A percentile compares a stretch with the other conserved stretches of the same genome.
Evolutionary conservation across 2,888 invertebrate species (phyloP).

Genomic region (Timema podura): DNA sequence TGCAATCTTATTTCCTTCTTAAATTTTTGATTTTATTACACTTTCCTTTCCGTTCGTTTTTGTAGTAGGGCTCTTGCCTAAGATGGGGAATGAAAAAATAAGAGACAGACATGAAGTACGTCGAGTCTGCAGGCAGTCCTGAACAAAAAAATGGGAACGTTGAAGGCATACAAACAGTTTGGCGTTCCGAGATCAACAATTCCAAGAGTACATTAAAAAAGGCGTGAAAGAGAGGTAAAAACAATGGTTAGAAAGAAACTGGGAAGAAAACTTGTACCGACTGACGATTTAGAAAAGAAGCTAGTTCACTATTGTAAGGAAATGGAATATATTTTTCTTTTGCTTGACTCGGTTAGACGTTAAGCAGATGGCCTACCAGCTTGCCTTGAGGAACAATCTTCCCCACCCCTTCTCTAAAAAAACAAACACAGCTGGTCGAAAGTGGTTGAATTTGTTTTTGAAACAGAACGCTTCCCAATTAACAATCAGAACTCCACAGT

Average conservation of each 20-base stretch:
- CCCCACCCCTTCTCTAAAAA: slow-evolving; percentile 11
- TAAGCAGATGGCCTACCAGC: slow-evolving; percentile 2
- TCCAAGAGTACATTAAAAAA: slow-evolving; percentile 10
- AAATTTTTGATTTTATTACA: background rate
- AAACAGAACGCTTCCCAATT: background rate
- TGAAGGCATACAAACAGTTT: no score
- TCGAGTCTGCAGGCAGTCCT: slow-evolving; percentile 6
- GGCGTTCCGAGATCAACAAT: slow-evolving; percentile 10
- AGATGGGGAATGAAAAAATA: background rate
- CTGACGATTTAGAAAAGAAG: slow-evolving; percentile 2
- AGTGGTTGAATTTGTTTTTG: slow-evolving; percentile 11
- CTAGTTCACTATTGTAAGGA: slow-evolving; percentile 3
- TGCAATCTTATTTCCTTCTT: background rate
- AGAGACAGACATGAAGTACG: slow-evolving; percentile 1
- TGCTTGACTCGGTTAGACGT: background rate
- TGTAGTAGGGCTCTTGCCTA: background rate
- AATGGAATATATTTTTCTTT: background rate
- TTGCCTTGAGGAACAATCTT: slow-evolving; percentile 10
- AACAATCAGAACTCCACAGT: background rate
- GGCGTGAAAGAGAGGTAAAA: background rate
- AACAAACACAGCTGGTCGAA: slow-evolving; percentile 11
- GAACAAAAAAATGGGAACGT: slow-evolving; percentile 11
- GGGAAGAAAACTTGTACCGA: slow-evolving; percentile 1
- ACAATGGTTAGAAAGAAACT: slow-evolving; percentile 2
- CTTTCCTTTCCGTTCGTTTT: background rate